phyloP scores from a whole-genome alignment of 2,888 invertebrate species.

The Oligia strigilis region DNA sequence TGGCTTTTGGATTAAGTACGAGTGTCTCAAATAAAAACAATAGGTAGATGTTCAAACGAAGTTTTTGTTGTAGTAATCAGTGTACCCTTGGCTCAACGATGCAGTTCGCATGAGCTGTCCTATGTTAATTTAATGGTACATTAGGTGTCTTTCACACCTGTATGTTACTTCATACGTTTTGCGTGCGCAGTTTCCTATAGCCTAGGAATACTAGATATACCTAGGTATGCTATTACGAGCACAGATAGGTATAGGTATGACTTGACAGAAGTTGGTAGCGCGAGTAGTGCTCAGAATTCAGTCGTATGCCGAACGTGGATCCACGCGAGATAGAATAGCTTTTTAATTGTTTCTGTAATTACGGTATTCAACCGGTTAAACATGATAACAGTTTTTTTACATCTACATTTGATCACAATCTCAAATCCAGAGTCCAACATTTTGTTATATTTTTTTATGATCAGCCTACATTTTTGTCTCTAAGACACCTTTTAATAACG shows the following conservation, averaged over 20 bases:
- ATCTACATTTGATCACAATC: neutral
- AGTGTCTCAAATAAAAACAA: conserved; percentile 8
- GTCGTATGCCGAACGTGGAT: neutral
- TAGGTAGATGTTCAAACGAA: neutral
- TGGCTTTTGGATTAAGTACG: neutral
- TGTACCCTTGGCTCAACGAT: conserved; percentile 61
- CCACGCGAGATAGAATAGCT: neutral
- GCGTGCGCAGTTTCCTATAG: conserved; percentile 45
- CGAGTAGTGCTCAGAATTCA: conserved; percentile 19
- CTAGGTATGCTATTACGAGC: conserved; percentile 22
- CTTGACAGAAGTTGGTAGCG: neutral
- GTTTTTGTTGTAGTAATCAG: conserved; percentile 43
- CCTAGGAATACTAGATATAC: conserved; percentile 20
- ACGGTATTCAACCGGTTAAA: too few species aligned
- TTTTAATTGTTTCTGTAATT: neutral
- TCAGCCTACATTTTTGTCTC: neutral
- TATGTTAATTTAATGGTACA: conserved; percentile 64
- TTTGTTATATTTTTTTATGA: neutral
- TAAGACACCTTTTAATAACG: neutral
- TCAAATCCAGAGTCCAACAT: neutral
- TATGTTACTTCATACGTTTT: conserved; percentile 52
- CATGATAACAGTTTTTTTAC: too few species aligned
- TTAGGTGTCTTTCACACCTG: conserved; percentile 63
- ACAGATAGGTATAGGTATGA: conserved; percentile 44
- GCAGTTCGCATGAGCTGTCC: conserved; percentile 65